A percentile compares a stretch with the other conserved stretches of the same genome.
These are phyloP conservation scores for Microchirus variegatus DNA, from an alignment of 2,797 vertebrate species.

Conservation along the genomic window DNA sequence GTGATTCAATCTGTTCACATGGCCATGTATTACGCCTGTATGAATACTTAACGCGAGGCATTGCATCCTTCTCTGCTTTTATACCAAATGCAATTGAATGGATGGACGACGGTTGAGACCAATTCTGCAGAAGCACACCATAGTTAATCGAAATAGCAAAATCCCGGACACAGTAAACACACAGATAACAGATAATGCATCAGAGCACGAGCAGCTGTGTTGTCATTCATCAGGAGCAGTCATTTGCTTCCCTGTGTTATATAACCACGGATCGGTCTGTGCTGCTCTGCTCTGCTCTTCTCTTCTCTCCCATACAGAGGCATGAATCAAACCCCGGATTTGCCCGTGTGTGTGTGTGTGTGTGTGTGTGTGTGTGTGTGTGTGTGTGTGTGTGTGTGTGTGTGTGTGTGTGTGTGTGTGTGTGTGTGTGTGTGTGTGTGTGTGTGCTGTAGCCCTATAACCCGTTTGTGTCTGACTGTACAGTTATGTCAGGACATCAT, in stretches of 20 bases:
- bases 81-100: constrained; percentile 13
- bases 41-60: constrained; percentile 53
- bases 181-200: constrained; percentile 35
- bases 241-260: constrained; percentile 50
- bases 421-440: neutral
- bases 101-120: neutral
- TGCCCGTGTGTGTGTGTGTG: constrained; percentile 21
- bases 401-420: neutral
- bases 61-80: constrained; percentile 8
- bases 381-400: constrained; percentile 6
- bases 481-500: neutral
- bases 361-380: neutral
- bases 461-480: neutral
- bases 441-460: constrained; percentile 13
- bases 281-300: constrained; percentile 27
- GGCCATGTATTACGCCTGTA: constrained; percentile 58
- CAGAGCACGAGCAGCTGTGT: constrained; percentile 30
- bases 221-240: constrained; percentile 34
- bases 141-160: constrained; percentile 11
- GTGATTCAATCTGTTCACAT: constrained; percentile 77
- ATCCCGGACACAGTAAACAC: constrained; percentile 3
- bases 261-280: constrained; percentile 59
- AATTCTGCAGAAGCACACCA: constrained; percentile 2
- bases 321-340: constrained; percentile 59
- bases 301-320: constrained; percentile 44